These are phyloP conservation scores for Dynastes maya DNA, from an alignment of 2,888 invertebrate genomes.

Conservation along the genomic window DNA sequence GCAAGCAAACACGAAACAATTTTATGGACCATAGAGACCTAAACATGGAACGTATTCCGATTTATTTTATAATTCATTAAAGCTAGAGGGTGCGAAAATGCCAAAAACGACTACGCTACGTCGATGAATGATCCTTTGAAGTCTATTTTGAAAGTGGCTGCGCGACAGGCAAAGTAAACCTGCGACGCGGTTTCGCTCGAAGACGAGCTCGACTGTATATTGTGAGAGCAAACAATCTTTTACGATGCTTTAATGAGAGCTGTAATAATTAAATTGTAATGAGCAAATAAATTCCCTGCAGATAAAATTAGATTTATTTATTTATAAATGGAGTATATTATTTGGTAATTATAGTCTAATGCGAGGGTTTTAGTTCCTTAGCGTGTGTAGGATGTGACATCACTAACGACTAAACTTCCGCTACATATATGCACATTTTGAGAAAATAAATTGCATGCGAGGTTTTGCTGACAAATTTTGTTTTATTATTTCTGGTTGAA, in stretches of 20 bases:
- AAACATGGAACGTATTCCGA: not conserved
- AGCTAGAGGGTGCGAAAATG: conserved; percentile 29
- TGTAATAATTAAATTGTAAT: conserved; percentile 10
- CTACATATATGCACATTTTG: not conserved
- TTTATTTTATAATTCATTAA: conserved; percentile 15
- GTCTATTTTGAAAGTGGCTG: conserved; percentile 25
- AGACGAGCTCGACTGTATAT: conserved; percentile 1
- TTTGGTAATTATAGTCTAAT: conserved; percentile 1
- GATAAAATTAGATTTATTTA: conserved; percentile 21
- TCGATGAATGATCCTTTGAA: conserved; percentile 29
- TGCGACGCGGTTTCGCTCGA: not conserved
- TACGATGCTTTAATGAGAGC: conserved; percentile 9
- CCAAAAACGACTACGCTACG: not conserved
- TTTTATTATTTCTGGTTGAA: not conserved
- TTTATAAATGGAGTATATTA: conserved; percentile 15
- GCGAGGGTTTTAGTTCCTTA: not conserved
- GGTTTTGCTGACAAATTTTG: not conserved
- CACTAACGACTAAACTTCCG: not conserved
- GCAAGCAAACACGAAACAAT: conserved; percentile 24
- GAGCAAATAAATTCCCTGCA: not conserved
- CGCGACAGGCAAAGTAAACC: not conserved
- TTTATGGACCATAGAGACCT: too few relatives aligned
- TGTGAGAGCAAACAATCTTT: conserved; percentile 26
- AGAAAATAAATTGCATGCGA: not conserved
- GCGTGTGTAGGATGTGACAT: not conserved